These are phyloP conservation scores for Chrysomallon squamiferum DNA, from an alignment of 1,140 invertebrate genomes.

Conservation along the genomic window DNA sequence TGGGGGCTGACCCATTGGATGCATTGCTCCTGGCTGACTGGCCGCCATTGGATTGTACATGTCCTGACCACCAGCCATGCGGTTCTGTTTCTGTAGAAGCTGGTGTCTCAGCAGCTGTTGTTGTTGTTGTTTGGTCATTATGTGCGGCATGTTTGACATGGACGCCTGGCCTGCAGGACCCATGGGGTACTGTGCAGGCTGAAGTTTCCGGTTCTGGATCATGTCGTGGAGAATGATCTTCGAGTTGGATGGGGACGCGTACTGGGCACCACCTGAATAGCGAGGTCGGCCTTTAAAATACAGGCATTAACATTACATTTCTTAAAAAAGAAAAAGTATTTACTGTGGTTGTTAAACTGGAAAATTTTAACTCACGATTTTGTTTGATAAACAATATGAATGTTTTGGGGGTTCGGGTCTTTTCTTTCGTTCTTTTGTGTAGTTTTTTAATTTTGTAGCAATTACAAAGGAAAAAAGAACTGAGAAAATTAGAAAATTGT, in stretches of 20 bases:
- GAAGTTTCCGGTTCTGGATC: conserved; percentile 6
- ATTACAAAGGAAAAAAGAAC: too few relatives aligned
- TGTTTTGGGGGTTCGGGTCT: too few relatives aligned
- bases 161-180: not conserved
- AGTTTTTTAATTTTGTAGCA: too few relatives aligned
- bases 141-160: conserved; percentile 19
- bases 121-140: conserved; percentile 44
- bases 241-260: not conserved
- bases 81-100: conserved; percentile 33
- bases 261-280: conserved; percentile 4
- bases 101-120: conserved; percentile 33
- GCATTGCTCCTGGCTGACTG: conserved; percentile 32
- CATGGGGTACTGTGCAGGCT: conserved; percentile 5
- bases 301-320: too few relatives aligned
- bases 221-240: conserved; percentile 15
- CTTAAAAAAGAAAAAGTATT: too few relatives aligned
- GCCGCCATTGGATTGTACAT: conserved; percentile 5
- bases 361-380: too few relatives aligned
- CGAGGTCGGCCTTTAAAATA: not conserved
- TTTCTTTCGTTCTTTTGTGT: too few relatives aligned
- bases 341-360: too few relatives aligned
- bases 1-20: conserved; percentile 31
- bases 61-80: conserved; percentile 27
- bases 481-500: too few relatives aligned
- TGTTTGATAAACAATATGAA: too few relatives aligned